These are phyloP conservation scores for Drosophila austrosaltans DNA, from an alignment of 2,888 invertebrate genomes.

Conservation along the genomic window DNA sequence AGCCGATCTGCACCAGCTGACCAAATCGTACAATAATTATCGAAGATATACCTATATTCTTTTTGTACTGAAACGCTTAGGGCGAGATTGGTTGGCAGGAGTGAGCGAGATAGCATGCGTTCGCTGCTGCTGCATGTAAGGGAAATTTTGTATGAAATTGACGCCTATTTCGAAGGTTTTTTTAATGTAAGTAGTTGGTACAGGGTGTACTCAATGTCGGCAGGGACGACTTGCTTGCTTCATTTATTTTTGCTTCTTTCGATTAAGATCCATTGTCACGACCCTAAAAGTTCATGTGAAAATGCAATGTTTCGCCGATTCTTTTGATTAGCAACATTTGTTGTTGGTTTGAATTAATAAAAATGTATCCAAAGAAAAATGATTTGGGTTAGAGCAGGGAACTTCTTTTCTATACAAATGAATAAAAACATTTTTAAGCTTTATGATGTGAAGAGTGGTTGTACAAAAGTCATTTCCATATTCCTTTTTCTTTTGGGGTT, in stretches of 20 bases:
- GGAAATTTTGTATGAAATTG: too few relatives aligned
- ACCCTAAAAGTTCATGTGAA: slow-evolving; percentile 64
- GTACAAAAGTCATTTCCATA: neutral
- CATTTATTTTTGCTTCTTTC: neutral
- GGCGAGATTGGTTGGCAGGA: too few relatives aligned
- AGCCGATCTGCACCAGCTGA: too few relatives aligned
- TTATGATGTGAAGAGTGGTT: slow-evolving; percentile 24
- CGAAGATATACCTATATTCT: too few relatives aligned
- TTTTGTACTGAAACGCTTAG: too few relatives aligned
- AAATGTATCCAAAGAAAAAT: slow-evolving; percentile 15
- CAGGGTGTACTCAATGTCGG: too few relatives aligned
- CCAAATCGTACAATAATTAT: too few relatives aligned
- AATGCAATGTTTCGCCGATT: slow-evolving; percentile 31
- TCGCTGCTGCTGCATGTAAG: too few relatives aligned
- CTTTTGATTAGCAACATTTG: slow-evolving; percentile 27
- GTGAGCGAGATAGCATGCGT: too few relatives aligned
- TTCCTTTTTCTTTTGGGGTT: slow-evolving; percentile 4
- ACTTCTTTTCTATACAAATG: neutral
- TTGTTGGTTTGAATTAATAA: slow-evolving; percentile 43
- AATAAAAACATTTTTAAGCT: neutral
- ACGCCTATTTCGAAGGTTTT: too few relatives aligned
- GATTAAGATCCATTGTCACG: slow-evolving; percentile 71
- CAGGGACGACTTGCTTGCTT: too few relatives aligned
- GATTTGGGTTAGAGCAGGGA: neutral
- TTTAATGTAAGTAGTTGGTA: too few relatives aligned